phyloP scores from a whole-genome alignment of 2,888 invertebrate species.

The Drosophila setosimentum region DNA sequence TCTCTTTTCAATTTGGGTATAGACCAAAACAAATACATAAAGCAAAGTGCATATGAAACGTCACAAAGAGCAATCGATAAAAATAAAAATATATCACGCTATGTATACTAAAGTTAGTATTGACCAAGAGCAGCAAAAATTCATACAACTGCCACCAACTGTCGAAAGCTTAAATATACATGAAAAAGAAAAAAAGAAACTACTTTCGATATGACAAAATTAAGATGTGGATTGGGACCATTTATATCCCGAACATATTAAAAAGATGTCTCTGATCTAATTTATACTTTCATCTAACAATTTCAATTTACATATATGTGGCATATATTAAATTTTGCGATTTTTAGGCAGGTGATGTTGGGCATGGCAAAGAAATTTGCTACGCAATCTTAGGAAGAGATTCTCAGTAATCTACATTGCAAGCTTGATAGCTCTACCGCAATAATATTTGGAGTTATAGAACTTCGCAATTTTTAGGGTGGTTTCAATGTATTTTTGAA shows the following conservation, averaged over 20 bases:
- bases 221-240: background rate
- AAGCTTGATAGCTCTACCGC: background rate
- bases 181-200: too few relatives aligned
- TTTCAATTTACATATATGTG: background rate
- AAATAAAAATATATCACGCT: background rate
- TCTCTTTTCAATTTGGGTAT: background rate
- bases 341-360: background rate
- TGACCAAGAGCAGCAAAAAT: background rate
- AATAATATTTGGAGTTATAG: background rate
- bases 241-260: background rate
- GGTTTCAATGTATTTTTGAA: background rate
- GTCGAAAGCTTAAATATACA: background rate
- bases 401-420: background rate
- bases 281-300: background rate
- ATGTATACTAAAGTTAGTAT: background rate
- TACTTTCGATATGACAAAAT: background rate
- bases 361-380: background rate
- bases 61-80: background rate
- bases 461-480: background rate
- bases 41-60: background rate
- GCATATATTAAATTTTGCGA: background rate
- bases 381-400: background rate
- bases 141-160: background rate
- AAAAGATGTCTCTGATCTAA: background rate
- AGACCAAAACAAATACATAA: background rate